Percentiles rank a stretch among this genome's conserved stretches.
phyloP scores from a whole-genome alignment of 2,888 invertebrate genomes.

The Temnothorax rugatulus region DNA sequence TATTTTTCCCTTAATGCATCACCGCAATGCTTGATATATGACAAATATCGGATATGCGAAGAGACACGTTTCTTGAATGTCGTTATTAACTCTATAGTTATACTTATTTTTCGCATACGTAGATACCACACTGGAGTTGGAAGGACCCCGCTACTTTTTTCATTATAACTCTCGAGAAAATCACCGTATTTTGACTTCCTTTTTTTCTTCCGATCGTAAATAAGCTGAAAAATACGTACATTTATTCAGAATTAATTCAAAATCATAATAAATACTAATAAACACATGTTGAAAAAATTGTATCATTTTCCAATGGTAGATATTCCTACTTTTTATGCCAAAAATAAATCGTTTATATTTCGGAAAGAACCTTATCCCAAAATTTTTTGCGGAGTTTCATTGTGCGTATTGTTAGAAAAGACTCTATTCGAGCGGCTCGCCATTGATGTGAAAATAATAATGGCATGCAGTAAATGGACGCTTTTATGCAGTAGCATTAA shows the following conservation, averaged over 20 bases:
- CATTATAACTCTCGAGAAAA: no score
- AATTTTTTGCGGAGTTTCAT: neutral
- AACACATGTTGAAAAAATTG: no score
- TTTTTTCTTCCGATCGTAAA: no score
- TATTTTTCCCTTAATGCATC: conserved; percentile 4
- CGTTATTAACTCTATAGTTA: no score
- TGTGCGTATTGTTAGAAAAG: neutral
- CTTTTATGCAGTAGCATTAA: neutral
- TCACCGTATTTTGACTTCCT: no score
- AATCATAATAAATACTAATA: no score
- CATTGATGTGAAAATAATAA: neutral
- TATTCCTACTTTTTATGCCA: neutral
- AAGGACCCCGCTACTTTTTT: no score
- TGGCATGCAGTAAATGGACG: neutral
- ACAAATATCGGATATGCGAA: conserved; percentile 10
- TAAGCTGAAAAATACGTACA: no score
- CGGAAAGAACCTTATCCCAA: neutral
- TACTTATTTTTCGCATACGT: no score
- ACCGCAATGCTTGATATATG: neutral
- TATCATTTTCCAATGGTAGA: no score
- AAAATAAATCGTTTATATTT: neutral
- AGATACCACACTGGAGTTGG: no score
- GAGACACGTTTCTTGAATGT: neutral
- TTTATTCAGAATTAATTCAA: no score
- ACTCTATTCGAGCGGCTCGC: neutral